Evolutionary conservation across 2,113 vertebrate genomes (phyloP), one percentile per base, ranked within the genome.

Genomic region (Melanostigma gelatinosum): DNA sequence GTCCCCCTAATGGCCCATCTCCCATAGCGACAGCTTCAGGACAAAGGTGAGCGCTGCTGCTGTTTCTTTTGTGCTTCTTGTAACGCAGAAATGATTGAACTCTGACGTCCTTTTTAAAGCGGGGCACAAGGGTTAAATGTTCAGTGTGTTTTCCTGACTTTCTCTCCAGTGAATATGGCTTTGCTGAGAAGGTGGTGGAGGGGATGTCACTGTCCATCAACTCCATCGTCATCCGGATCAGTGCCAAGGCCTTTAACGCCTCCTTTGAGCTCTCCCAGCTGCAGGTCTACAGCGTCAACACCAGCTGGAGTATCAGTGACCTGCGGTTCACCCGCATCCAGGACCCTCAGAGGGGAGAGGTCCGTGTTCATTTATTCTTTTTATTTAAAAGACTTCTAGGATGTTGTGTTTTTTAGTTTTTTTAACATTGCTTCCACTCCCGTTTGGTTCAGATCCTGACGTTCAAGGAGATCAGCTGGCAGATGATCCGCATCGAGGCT

Each of bases 391-490:
- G 8, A 13, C 29, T 4, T 4, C 18, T 0, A 29, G 8, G 20
- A 12, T 27, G 32, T 61, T 12, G 2, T 32, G 15, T 81, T 34
- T 4, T 32, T 36, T 74, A 61, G 11, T 61, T 15, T 54, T 48
- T 4, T 48, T 48, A 15, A 57, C 13, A 24, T 1, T 1, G 24
- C 12, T 27, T 22, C 5, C 8, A 0, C 24, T 0, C 22, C 27
- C 40, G 9, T 71, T 32, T 38, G 7, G 0, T 83, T 5, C 93
- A 99, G 98, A 95, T 99, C 82, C 92, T 99, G 93, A 99, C 97
- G 22, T 99, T 99, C 91, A 99, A 99, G 90, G 98, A 99, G 94
- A 97, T 99, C 86, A 99, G 96, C 93, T 99, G 98, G 98, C 98
- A 99, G 95, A 99, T 99, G 97, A 98, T 99, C 92, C 96, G 98